Percentiles rank a stretch among this genome's conserved stretches.
Evolutionary conservation across 2,113 vertebrate genomes (phyloP).

Genomic region (cattle (Bos taurus)): DNA sequence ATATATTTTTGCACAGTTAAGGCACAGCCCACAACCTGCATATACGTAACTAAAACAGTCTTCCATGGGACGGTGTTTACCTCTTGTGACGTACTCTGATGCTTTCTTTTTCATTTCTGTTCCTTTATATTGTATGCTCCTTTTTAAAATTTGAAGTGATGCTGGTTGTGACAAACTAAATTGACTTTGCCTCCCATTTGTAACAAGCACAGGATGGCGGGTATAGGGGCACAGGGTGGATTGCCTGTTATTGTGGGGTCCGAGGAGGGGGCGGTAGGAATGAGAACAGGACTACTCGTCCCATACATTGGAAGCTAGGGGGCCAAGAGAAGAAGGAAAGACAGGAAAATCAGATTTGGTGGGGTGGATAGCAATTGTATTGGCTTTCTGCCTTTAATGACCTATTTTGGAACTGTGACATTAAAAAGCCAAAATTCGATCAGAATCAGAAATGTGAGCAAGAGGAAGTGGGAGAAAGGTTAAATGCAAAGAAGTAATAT

Average conservation of each 20-base stretch:
- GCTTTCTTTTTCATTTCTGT: neutral
- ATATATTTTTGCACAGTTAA: neutral
- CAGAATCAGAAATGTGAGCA: neutral
- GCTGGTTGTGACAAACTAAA: no score
- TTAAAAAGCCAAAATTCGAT: neutral
- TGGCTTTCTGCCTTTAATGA: neutral
- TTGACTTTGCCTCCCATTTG: neutral
- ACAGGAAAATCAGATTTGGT: neutral
- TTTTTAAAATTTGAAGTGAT: neutral
- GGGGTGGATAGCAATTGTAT: neutral
- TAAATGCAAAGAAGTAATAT: neutral
- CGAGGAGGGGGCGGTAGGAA: neutral
- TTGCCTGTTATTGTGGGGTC: neutral
- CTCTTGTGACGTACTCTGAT: neutral
- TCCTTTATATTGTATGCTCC: neutral
- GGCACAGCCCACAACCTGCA: neutral
- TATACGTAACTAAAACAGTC: conserved; percentile 72
- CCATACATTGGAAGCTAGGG: neutral
- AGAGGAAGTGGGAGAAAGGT: neutral
- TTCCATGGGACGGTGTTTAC: neutral
- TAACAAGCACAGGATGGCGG: neutral
- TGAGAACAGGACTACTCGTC: fast-evolving
- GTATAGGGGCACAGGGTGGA: fast-evolving
- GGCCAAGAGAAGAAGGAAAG: neutral
- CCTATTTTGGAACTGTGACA: neutral